Evolutionary conservation across 2,888 invertebrate genomes (phyloP), one percentile per base, ranked within the genome.

Genomic region (Dasysyrphus albostriatus): DNA sequence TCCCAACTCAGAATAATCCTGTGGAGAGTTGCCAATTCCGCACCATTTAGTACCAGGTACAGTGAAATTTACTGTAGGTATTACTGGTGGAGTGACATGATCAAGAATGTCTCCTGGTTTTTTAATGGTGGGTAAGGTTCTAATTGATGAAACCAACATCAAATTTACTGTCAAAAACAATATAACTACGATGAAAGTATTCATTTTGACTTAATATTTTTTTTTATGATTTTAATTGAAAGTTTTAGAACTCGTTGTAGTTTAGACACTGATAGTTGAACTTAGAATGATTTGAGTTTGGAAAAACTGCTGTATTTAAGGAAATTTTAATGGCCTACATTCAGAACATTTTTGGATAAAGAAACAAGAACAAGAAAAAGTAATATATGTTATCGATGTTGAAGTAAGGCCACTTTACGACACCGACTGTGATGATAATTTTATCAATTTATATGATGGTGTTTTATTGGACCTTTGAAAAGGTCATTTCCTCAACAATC

Each of bases 1-100:
- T 89, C 88, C 19, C 47, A 97, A 94, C 90, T 97, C 95, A 72
- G 96, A 95, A 91, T 96, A 97, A 89, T 95, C 94, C 5, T 94
- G 94, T 0, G 98, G 97, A 0, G 95, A 95, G 14, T 14, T 6
- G 0, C 98, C 98, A 88, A 96, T 96, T 24, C 98, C 98, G 92
- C 98, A 98, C 98, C 98, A 98, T 91, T 97, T 96, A 0, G 98
- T 98, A 7, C 97, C 96, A 7, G 97, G 59, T 0, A 69, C 10
- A 2, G 29, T 59, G 0, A 59, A 0, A 32, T 44, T 58, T 9
- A 49, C 42, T 14, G 37, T 4, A 9, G 42, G 49, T 0, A 47
- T 39, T 14, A 49, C 5, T 5, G 58, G 39, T 3, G 51, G 0
- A 1, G 24, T 7, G 2, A 56, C 0, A 6, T 16, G 1, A 5